Percentiles rank a stretch among this genome's conserved stretches.
These are phyloP conservation scores for Phallusia fumigata DNA, from an alignment of 23 tunicate genomes.

Conservation along the genomic window DNA sequence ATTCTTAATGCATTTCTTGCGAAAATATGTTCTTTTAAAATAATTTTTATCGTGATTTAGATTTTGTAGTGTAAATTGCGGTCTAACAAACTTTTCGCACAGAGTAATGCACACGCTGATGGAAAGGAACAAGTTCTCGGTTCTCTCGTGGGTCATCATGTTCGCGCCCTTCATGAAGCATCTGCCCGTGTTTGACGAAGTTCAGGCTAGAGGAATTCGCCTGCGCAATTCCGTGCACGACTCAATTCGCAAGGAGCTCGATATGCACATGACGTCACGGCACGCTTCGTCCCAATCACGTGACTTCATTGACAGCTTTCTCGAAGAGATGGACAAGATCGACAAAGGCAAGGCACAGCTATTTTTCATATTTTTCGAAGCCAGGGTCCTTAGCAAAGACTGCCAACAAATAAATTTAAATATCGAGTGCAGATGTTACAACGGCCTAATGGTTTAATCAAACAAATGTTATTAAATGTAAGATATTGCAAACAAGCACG, in stretches of 20 bases:
- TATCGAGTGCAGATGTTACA: too few species aligned
- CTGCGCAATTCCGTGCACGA: neutral
- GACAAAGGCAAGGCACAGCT: neutral
- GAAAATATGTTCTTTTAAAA: too few species aligned
- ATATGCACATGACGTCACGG: neutral
- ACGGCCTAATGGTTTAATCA: too few species aligned
- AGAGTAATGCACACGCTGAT: neutral
- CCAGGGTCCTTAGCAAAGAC: neutral
- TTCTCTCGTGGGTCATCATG: slow-evolving; percentile 8
- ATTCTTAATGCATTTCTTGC: too few species aligned
- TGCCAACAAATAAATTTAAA: neutral
- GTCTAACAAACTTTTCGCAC: neutral
- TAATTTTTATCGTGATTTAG: too few species aligned
- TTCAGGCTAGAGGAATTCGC: neutral
- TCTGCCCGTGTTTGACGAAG: slow-evolving; percentile 10
- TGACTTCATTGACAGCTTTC: slow-evolving; percentile 22
- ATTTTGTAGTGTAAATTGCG: too few species aligned
- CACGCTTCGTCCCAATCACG: neutral
- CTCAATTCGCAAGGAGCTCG: slow-evolving; percentile 1
- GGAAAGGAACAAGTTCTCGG: slow-evolving; percentile 3
- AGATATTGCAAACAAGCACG: too few species aligned
- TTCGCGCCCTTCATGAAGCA: slow-evolving; percentile 14
- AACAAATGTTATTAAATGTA: too few species aligned
- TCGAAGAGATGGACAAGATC: slow-evolving; percentile 7
- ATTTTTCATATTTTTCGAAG: neutral